A percentile compares a stretch with the other conserved stretches of the same genome.
Evolutionary conservation across 2,113 vertebrate species (phyloP).

Genomic region (Catagonus wagneri): DNA sequence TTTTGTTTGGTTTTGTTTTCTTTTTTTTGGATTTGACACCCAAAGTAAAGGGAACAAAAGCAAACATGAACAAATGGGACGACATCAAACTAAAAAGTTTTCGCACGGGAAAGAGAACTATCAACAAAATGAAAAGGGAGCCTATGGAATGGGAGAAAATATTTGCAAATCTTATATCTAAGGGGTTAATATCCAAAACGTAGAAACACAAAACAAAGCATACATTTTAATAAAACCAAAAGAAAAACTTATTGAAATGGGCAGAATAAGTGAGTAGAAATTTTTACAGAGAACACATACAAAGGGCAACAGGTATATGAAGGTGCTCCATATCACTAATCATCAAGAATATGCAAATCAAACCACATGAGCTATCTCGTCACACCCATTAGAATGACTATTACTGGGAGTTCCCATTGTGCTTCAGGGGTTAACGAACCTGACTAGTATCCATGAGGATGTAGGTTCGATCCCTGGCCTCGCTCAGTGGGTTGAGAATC

Average conservation of each 20-base stretch:
- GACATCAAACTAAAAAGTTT: not conserved
- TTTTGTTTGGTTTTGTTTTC: too few species aligned
- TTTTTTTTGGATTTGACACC: not conserved
- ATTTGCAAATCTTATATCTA: not conserved
- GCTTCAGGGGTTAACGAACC: too few species aligned
- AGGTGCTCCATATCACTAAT: not conserved
- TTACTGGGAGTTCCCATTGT: too few species aligned
- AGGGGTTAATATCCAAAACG: not conserved
- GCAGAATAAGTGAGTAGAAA: not conserved
- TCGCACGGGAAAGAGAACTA: not conserved
- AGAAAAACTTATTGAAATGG: not conserved
- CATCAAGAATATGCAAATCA: not conserved
- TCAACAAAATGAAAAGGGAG: not conserved
- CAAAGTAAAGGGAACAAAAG: not conserved
- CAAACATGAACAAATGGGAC: not conserved
- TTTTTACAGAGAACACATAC: not conserved
- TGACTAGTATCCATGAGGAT: too few species aligned
- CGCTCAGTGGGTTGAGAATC: too few species aligned
- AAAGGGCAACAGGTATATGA: not conserved
- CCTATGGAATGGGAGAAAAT: not conserved
- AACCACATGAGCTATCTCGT: not conserved
- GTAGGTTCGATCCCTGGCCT: too few species aligned
- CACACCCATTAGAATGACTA: not conserved
- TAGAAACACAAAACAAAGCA: not conserved
- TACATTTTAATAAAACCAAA: not conserved